Conservation (phyloP, 2,888 invertebrate genomes). For the Tachina lurida region DNA sequence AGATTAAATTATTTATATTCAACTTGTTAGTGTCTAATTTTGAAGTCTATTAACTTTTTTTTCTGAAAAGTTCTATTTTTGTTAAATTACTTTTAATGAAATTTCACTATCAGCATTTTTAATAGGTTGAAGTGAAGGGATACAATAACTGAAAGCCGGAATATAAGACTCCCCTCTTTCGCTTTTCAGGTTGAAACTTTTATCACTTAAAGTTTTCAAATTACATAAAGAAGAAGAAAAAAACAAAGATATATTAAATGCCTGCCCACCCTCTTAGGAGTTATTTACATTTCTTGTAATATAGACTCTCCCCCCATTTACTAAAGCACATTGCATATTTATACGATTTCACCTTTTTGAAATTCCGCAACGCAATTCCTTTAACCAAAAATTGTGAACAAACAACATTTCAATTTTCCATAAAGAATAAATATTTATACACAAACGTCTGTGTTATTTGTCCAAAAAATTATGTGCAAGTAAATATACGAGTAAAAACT, state of each 20-base stretch:
- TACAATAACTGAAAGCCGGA: too few species aligned
- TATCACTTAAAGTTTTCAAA: constrained; percentile 7
- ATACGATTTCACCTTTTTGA: constrained; percentile 25
- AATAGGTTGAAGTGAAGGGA: too few species aligned
- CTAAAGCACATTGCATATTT: not conserved
- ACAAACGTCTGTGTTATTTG: constrained; percentile 48
- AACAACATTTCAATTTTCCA: constrained; percentile 18
- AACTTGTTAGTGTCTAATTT: too few species aligned
- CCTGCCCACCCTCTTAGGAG: constrained; percentile 15
- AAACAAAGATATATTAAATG: not conserved
- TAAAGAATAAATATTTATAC: constrained; percentile 60
- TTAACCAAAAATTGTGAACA: constrained; percentile 4
- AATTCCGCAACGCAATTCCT: constrained; percentile 66
- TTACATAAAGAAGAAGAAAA: not conserved
- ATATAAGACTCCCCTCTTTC: too few species aligned
- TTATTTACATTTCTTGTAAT: constrained; percentile 1
- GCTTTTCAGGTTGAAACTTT: not conserved
- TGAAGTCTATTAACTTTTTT: too few species aligned
- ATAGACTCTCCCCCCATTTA: not conserved
- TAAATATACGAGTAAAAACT: constrained; percentile 35
- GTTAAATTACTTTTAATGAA: too few species aligned
- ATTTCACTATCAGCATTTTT: too few species aligned
- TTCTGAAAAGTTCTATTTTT: too few species aligned
- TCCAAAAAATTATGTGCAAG: constrained; percentile 44
- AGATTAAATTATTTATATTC: too few species aligned